These are phyloP conservation scores for Standfussiana lucernea DNA, from an alignment of 2,888 invertebrate species.

Conservation along the genomic window DNA sequence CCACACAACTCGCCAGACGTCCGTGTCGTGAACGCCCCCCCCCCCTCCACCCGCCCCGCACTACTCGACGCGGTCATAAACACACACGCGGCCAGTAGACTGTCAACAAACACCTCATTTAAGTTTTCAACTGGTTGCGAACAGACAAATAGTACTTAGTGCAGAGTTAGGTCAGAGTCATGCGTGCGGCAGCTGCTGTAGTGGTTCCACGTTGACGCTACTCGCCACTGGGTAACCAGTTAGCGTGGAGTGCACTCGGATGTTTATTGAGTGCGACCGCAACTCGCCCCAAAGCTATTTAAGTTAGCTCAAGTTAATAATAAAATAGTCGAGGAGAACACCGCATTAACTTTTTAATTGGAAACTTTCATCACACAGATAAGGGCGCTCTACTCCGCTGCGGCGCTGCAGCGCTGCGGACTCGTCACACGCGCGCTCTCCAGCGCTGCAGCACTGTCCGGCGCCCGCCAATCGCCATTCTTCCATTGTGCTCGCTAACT, in stretches of 20 bases:
- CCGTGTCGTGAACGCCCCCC: neutral
- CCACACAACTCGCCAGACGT: too few species aligned
- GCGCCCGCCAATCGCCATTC: slow-evolving; percentile 13
- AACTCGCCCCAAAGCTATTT: slow-evolving; percentile 26
- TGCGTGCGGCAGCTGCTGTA: neutral
- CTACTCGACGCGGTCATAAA: neutral
- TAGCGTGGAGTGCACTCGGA: slow-evolving; percentile 3
- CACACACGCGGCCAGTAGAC: neutral
- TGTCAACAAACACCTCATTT: slow-evolving; percentile 12
- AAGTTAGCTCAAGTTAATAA: slow-evolving; percentile 44
- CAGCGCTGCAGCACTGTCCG: neutral
- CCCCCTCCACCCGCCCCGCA: too few species aligned
- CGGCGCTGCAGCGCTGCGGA: neutral
- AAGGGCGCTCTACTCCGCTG: neutral
- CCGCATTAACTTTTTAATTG: slow-evolving; percentile 50
- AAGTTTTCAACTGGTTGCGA: slow-evolving; percentile 3
- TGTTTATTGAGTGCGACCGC: slow-evolving; percentile 24
- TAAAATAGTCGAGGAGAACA: slow-evolving; percentile 17
- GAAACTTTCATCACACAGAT: slow-evolving; percentile 36
- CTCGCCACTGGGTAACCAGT: slow-evolving; percentile 3
- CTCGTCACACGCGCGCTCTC: neutral
- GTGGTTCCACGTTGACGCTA: neutral
- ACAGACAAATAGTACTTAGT: too few species aligned
- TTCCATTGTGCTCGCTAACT: slow-evolving; percentile 39
- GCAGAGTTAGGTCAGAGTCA: neutral